Conservation (phyloP, 1,140 invertebrate species). For the Ceratosolen solmsi region DNA sequence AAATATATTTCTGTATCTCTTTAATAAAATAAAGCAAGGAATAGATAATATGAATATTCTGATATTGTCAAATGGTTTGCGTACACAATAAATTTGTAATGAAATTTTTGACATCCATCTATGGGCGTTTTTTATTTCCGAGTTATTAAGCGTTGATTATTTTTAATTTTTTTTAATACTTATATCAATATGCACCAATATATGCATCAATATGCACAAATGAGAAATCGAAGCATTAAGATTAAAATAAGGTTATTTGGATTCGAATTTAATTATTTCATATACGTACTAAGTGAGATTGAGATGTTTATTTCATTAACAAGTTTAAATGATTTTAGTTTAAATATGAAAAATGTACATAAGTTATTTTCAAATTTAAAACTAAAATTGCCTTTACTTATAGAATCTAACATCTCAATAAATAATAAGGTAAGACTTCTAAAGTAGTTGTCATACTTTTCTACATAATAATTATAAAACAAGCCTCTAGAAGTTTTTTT, state of each 20-base stretch:
- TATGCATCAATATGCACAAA: too few species aligned
- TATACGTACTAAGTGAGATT: not conserved
- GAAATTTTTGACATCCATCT: constrained; percentile 6
- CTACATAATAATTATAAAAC: constrained; percentile 44
- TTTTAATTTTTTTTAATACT: constrained; percentile 1
- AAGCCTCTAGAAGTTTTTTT: constrained; percentile 30
- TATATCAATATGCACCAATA: too few species aligned
- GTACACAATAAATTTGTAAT: not conserved
- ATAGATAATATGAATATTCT: not conserved
- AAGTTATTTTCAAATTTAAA: not conserved
- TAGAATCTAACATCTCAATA: not conserved
- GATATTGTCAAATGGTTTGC: not conserved
- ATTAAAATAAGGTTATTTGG: not conserved
- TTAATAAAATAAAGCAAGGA: not conserved
- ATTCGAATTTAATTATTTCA: not conserved
- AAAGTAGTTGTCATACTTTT: constrained; percentile 43
- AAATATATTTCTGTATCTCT: constrained; percentile 22
- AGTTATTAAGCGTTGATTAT: constrained; percentile 3
- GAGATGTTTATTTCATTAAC: not conserved
- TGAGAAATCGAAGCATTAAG: not conserved
- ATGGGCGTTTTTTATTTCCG: not conserved
- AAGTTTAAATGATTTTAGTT: not conserved
- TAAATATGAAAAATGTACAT: not conserved
- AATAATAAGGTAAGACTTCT: not conserved
- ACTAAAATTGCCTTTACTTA: not conserved